Base-by-base conservation (phyloP, 1,140 invertebrate species). In the Lordiphosa stackelbergi region DNA sequence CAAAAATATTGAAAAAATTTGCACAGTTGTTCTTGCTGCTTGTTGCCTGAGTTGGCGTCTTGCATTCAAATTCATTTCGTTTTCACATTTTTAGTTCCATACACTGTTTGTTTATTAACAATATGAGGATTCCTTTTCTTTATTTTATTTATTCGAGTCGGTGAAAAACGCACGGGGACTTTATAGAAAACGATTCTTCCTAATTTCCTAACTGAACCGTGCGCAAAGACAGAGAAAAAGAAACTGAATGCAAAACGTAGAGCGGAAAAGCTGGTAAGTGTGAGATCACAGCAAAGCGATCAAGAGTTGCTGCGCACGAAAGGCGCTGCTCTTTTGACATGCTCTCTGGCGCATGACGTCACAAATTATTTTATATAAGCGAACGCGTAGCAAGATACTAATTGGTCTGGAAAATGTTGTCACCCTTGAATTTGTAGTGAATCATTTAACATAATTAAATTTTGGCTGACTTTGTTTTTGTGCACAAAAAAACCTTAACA, bases 141-240 rank as follows among this genome's bases (percentile, higher is more conserved):
- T 9, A 63, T 51, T 70, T 64, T 62, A 55, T 66, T 54, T 78
- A 72, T 79, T 79, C 74, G 75, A 79, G 74, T 58, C 69, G 74
- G 65, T 60, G 53, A 71, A 77, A 59, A 73, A 58, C 75, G 70
- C 66, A 73, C 75, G 74, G 58, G 31, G 60, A 58, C 63, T 75
- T 49, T 62, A 59, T 77, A 52, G 28, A 77, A 69, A 37, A 38
- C 73, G 73, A 78, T 79, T 73, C 55, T 75, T 66, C 61, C 70
- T 72, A 75, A 51, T 45, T 56, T 77, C 57, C 72, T 77, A 79
- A 42, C 57, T 73, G 75, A 81, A 79, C 74, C 74, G 74, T 60
- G 69, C 74, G 75, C 74, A 63, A 70, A 66, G 70, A 74, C 66
- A 62, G 74, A 81, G 70, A 74, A 79, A 81, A 78, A 75, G 74